These are phyloP conservation scores for Sarcophilus harrisii DNA, from an alignment of 2,797 vertebrate genomes.

Conservation along the genomic window DNA sequence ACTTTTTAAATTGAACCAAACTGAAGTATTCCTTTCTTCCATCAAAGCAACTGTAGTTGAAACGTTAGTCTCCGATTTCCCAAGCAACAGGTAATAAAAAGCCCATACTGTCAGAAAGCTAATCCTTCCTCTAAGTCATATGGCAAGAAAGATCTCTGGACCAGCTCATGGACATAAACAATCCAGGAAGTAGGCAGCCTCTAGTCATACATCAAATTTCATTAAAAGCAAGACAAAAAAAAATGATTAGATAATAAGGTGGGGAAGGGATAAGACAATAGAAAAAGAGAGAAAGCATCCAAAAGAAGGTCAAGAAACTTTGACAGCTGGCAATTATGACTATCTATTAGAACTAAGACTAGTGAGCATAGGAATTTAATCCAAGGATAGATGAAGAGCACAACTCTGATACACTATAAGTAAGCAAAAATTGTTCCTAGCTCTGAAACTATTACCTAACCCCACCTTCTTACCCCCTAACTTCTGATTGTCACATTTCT, in stretches of 20 bases:
- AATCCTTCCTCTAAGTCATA: not conserved
- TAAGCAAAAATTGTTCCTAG: not conserved
- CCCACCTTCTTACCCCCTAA: not conserved
- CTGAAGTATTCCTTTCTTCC: not conserved
- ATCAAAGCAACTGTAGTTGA: not conserved
- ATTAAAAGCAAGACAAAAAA: not conserved
- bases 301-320: constrained; percentile 33
- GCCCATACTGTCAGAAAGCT: constrained; percentile 11
- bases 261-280: not conserved
- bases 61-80: constrained; percentile 2
- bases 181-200: not conserved
- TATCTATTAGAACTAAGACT: constrained; percentile 8
- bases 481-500: not conserved
- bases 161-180: constrained; percentile 5
- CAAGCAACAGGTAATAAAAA: not conserved
- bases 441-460: not conserved
- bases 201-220: not conserved
- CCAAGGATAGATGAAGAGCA: constrained; percentile 2
- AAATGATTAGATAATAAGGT: not conserved
- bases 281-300: not conserved
- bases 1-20: not conserved
- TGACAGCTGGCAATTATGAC: constrained; percentile 16
- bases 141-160: not conserved
- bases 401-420: not conserved
- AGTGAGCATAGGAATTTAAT: not conserved